Base-by-base conservation (phyloP, 2,797 vertebrate species). In the Melanogrammus aeglefinus region DNA sequence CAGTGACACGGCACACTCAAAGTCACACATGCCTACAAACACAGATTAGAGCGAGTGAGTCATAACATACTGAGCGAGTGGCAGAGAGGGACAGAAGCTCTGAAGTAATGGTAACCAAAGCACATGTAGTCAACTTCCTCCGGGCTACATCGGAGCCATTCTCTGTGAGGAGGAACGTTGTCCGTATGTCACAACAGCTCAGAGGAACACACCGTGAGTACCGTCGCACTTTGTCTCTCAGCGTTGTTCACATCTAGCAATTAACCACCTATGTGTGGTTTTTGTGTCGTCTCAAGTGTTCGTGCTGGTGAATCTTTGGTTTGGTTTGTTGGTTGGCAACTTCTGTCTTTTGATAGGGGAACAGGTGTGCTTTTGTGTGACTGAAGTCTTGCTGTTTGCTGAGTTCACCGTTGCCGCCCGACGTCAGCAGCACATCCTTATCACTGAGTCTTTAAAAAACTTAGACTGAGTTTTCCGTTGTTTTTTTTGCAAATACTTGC, bases 21-120 rank as follows among this genome's bases (percentile, higher is more conserved):
- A 84, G 81, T 80, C 81, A 69, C 63, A 13, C 80, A 81, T 80
- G 83, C 80, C n/a, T 14, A 6, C 36, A 24, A 41, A n/a, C 72
- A n/a, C 21, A 27, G 36, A 10, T n/a, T 72, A 87, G 51, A 84
- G 87, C 76, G 76, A 82, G 77, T 91, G 89, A 93, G 87, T 92
- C 92, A 91, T 80, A 83, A 84, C 70, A 72, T 6, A 63, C 57
- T n/a, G 57, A 69, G n/a, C 8, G 8, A 27, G 63, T 24, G 8
- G 24, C n/a, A 69, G 63, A 24, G 63, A 66, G 63, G 24, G 24
- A 2, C 63, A 13, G 63, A n/a, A 13, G 2, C 38, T 39, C 57
- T 9, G 57, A 63, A 2, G 5, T 63, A 21, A n/a, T 63, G 0
- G n/a, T 63, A n/a, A 63, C n/a, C 57, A n/a, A 24, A 63, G 6